Percentiles rank a stretch among this genome's conserved stretches.
Conservation (phyloP, 2,113 vertebrate genomes). For the Silurus glanis region DNA sequence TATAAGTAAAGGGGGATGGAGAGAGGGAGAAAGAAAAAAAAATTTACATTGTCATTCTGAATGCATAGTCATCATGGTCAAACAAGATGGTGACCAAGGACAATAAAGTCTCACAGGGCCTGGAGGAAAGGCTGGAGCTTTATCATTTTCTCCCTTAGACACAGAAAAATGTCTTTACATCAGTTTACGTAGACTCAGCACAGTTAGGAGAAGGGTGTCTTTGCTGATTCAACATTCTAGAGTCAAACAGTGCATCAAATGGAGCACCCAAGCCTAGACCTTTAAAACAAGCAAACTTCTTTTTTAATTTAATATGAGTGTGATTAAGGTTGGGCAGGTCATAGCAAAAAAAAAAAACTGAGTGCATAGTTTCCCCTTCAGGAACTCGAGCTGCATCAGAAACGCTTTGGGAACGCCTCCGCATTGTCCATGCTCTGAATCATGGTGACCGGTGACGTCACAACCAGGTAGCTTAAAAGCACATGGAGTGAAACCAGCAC, state of each 20-base stretch:
- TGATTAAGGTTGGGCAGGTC: neutral
- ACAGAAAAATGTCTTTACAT: constrained; percentile 58
- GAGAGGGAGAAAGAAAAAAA: neutral
- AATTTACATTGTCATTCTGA: constrained; percentile 63
- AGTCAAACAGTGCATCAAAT: constrained; percentile 27
- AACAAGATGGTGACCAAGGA: constrained; percentile 53
- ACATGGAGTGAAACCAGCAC: too few relatives aligned
- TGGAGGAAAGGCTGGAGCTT: constrained; percentile 1
- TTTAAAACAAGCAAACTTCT: constrained; percentile 3
- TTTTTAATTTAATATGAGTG: neutral
- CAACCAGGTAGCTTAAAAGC: too few relatives aligned
- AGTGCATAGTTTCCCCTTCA: neutral
- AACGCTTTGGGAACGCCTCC: too few relatives aligned
- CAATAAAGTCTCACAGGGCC: constrained; percentile 42
- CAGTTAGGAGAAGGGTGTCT: constrained; percentile 54
- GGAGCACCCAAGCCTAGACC: neutral
- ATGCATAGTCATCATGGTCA: constrained; percentile 64
- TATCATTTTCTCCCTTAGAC: constrained; percentile 23
- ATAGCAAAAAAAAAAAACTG: neutral
- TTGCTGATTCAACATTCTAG: constrained; percentile 50
- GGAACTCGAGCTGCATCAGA: too few relatives aligned
- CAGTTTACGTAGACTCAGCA: constrained; percentile 59
- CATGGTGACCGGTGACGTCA: too few relatives aligned
- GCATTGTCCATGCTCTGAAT: too few relatives aligned
- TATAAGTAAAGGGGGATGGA: constrained; percentile 16